Conservation (phyloP, 2,797 vertebrate genomes). For the Rhinatrema bivittatum region DNA sequence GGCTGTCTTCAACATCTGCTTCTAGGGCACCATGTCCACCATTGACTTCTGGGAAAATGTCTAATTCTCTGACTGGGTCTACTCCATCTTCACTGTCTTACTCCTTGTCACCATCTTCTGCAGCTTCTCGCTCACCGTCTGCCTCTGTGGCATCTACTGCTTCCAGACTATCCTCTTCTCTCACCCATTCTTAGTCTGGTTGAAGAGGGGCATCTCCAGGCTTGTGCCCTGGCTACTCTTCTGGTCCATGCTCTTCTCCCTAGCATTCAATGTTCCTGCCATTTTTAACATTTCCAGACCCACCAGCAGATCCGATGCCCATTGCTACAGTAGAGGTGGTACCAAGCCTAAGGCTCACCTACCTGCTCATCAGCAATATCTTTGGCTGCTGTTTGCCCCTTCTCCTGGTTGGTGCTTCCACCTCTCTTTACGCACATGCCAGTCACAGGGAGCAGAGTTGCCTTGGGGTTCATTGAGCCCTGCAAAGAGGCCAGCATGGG, state of each 20-base stretch:
- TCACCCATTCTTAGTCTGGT: background rate
- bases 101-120: constrained; percentile 5
- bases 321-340: background rate
- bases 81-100: constrained; percentile 1
- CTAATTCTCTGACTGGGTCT: background rate
- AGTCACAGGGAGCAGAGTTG: background rate
- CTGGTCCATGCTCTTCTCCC: constrained; percentile 2
- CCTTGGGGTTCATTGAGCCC: background rate
- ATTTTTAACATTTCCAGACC: constrained; percentile 3
- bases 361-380: background rate
- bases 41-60: constrained; percentile 7
- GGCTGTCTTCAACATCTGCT: constrained; percentile 2
- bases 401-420: background rate
- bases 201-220: constrained; percentile 1
- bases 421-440: background rate
- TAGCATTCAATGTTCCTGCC: constrained; percentile 4
- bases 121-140: constrained; percentile 14
- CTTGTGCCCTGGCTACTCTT: background rate
- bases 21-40: constrained; percentile 5
- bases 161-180: constrained; percentile 9
- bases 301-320: background rate
- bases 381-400: constrained; percentile 1
- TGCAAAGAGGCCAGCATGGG: background rate
- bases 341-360: background rate
- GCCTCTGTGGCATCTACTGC: constrained; percentile 9